Evolutionary conservation across 2,888 invertebrate species (phyloP).

Genomic region (Drosophila mayaguana): DNA sequence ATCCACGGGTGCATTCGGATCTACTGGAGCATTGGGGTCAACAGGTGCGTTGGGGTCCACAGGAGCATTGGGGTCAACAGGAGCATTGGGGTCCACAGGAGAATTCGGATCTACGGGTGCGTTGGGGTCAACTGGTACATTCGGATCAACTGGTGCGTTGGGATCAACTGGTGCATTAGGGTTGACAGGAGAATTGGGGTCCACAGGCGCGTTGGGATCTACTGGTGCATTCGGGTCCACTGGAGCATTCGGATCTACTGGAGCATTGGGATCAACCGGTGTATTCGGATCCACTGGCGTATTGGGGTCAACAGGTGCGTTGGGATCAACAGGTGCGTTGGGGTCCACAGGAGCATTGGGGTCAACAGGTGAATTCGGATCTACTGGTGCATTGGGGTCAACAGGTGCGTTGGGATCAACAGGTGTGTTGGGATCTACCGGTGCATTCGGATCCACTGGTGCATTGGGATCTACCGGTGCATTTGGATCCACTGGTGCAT

Average conservation of each 20-base stretch:
- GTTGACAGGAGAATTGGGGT: not conserved
- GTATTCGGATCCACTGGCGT: not conserved
- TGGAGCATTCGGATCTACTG: not conserved
- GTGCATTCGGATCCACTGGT: constrained; percentile 4
- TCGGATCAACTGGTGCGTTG: accelerated
- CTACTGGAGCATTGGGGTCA: not conserved
- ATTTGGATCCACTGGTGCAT: not conserved
- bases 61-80: not conserved
- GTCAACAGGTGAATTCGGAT: not conserved
- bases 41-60: not conserved
- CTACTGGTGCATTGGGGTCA: not conserved
- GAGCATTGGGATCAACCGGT: not conserved
- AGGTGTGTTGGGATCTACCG: not conserved
- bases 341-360: not conserved
- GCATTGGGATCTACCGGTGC: not conserved
- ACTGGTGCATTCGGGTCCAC: not conserved
- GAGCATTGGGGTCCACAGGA: not conserved
- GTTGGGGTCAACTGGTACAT: not conserved
- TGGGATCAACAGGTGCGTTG: not conserved
- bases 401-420: not conserved
- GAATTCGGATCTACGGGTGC: not conserved
- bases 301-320: accelerated
- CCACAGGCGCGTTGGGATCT: accelerated
- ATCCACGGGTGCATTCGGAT: not conserved
- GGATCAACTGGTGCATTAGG: not conserved